Evolutionary conservation across 2,888 invertebrate genomes (phyloP).

Genomic region (Minunthozetes semirufus): DNA sequence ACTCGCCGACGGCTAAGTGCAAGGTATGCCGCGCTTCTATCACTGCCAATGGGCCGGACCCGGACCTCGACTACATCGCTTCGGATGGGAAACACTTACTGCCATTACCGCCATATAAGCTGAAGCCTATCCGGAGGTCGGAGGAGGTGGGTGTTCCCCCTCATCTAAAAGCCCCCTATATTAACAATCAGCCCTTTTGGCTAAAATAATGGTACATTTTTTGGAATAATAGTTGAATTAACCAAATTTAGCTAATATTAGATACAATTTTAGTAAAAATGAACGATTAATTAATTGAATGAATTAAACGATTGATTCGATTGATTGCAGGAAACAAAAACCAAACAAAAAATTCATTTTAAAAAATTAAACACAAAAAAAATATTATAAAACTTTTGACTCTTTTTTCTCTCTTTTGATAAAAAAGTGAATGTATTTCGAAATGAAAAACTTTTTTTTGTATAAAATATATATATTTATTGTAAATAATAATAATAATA

Average conservation of each 20-base stretch:
- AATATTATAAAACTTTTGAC: too few relatives aligned
- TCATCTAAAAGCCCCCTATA: conserved; percentile 34
- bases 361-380: too few relatives aligned
- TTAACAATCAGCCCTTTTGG: conserved; percentile 35
- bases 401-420: neutral
- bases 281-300: neutral
- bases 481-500: neutral
- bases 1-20: conserved; percentile 27
- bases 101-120: conserved; percentile 33
- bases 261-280: neutral
- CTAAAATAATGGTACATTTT: conserved; percentile 16
- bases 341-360: neutral
- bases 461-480: conserved; percentile 11
- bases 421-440: conserved; percentile 6
- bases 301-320: neutral
- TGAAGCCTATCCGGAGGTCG: conserved; percentile 34
- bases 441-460: neutral
- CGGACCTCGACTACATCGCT: neutral
- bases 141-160: conserved; percentile 36
- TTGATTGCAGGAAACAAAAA: neutral
- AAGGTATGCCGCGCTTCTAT: conserved; percentile 25
- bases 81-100: conserved; percentile 15
- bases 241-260: too few relatives aligned
- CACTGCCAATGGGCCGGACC: neutral
- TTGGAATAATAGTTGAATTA: too few relatives aligned